Evolutionary conservation across 2,797 vertebrate species (phyloP).

Genomic region (Macrochelys suwanniensis): DNA sequence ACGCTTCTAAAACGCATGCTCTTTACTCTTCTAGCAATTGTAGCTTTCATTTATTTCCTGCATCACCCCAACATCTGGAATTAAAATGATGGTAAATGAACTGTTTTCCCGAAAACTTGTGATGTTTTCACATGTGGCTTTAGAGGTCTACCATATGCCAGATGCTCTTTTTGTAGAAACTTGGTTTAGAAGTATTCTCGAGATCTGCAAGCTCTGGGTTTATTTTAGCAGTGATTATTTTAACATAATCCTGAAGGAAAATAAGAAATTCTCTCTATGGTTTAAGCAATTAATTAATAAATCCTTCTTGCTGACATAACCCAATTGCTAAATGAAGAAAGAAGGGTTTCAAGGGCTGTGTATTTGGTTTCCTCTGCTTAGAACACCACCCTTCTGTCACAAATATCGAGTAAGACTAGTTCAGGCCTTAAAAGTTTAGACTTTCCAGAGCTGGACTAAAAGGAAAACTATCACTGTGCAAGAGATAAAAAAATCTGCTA

Average conservation of each 20-base stretch:
- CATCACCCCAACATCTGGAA: not conserved
- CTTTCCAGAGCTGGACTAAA: too few relatives aligned
- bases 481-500: too few relatives aligned
- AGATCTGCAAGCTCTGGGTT: not conserved
- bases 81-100: constrained; percentile 28
- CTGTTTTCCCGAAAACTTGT: not conserved
- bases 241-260: not conserved
- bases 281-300: too few relatives aligned
- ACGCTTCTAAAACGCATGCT: too few relatives aligned
- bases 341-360: not conserved
- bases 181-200: not conserved
- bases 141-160: not conserved
- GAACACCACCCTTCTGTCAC: not conserved
- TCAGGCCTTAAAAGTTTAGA: too few relatives aligned
- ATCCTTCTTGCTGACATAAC: too few relatives aligned
- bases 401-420: not conserved
- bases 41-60: constrained; percentile 34
- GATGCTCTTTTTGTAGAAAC: not conserved
- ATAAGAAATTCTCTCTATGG: too few relatives aligned
- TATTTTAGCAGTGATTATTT: not conserved
- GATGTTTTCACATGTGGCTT: not conserved
- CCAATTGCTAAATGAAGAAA: not conserved
- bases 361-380: not conserved
- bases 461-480: too few relatives aligned
- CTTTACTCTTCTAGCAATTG: not conserved